Evolutionary conservation across 1,140 invertebrate species (phyloP), one percentile per base, ranked within the genome.

Genomic region (Whitmania pigra): DNA sequence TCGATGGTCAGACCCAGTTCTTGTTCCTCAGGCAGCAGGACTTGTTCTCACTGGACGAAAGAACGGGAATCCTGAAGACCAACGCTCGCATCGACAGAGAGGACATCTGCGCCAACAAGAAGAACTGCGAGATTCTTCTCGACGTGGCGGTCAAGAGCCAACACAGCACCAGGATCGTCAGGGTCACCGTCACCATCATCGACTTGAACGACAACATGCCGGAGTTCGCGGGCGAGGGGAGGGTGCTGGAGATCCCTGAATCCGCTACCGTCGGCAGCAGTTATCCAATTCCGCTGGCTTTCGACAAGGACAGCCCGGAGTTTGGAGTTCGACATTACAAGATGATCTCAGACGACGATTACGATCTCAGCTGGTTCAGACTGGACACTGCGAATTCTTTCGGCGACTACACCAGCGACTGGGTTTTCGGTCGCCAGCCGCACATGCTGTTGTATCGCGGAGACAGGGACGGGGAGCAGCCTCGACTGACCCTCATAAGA

Each of bases 401-500:
- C 57, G 29, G 11, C 20, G 29, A 63, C 57, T 63, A 63, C 29
- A 22, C 22, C 0, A 63, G 57, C 22, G 57, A 63, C 29, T 63
- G 29, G 22, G 3, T 25, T 15, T 31, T 31, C 57, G 22, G 29
- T 20, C 57, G 29, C 29, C 22, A 22, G 6, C 57, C 22, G 11
- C 57, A 63, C 57, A 25, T 31, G 22, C 22, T 25, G 22, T 13
- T 63, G 13, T 31, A 22, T 31, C 22, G 29, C 57, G 43, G n/a
- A n/a, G 53, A 53, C 27, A 22, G 71, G 29, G 22, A 29, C n/a
- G 18, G 25, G 20, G 25, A 71, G 53, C 20, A 31, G 57, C 57
- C 70, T 27, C 22, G 72, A 29, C 67, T 76, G 49, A 54, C 67
- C 15, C 67, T 73, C 17, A 88, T 87, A 75, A 85, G 84, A 22